These are phyloP conservation scores for Teleogryllus occipitalis DNA, from an alignment of 1,140 invertebrate species.

Conservation along the genomic window DNA sequence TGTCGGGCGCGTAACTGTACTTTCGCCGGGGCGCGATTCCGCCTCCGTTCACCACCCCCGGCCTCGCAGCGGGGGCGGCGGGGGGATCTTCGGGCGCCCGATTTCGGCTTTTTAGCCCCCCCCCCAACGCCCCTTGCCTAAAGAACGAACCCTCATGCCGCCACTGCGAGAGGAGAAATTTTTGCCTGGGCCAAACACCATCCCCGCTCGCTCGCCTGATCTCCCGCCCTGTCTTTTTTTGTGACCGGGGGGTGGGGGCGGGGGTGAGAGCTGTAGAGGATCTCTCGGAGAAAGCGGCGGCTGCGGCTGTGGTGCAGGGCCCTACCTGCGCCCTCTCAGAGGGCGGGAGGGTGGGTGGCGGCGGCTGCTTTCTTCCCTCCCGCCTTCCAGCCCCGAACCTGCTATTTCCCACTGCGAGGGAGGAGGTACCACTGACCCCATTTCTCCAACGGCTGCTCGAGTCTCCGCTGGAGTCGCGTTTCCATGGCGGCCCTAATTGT, in stretches of 20 bases:
- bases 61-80: too few relatives aligned
- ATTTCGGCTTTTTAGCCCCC: too few relatives aligned
- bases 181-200: neutral
- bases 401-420: neutral
- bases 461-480: too few relatives aligned
- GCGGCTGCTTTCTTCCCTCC: neutral
- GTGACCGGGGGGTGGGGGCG: neutral
- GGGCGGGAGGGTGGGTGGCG: too few relatives aligned
- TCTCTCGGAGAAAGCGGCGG: neutral
- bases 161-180: neutral
- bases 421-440: neutral
- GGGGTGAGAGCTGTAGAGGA: too few relatives aligned
- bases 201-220: neutral
- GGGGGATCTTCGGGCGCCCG: too few relatives aligned
- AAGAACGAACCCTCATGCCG: neutral
- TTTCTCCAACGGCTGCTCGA: neutral
- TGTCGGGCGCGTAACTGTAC: too few relatives aligned
- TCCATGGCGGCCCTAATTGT: too few relatives aligned
- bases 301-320: neutral
- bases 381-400: neutral
- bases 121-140: neutral
- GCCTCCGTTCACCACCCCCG: too few relatives aligned
- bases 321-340: neutral
- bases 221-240: neutral
- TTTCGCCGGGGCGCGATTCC: too few relatives aligned